Evolutionary conservation across 2,113 vertebrate genomes (phyloP).

Genomic region (Alligator sinensis): DNA sequence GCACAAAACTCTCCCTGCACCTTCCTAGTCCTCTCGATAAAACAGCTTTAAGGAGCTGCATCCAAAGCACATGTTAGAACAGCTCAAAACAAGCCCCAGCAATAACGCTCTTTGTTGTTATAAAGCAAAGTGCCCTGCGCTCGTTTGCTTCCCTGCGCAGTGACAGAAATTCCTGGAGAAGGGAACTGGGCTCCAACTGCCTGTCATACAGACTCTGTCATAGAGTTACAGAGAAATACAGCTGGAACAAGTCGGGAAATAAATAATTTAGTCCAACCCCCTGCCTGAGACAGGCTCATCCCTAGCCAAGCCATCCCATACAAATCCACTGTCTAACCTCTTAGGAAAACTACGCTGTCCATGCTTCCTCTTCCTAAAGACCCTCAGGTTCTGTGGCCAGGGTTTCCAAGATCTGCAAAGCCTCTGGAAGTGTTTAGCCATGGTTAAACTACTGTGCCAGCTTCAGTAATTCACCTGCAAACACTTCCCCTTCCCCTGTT

Average conservation of each 20-base stretch:
- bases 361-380: too few relatives aligned
- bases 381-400: not conserved
- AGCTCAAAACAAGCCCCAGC: not conserved
- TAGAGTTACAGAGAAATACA: too few relatives aligned
- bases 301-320: too few relatives aligned
- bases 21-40: not conserved
- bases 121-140: not conserved
- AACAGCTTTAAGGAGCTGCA: not conserved
- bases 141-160: not conserved
- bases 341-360: too few relatives aligned
- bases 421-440: not conserved
- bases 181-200: not conserved
- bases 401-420: not conserved
- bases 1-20: not conserved
- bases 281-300: too few relatives aligned
- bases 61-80: not conserved
- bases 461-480: not conserved
- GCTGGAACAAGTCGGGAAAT: too few relatives aligned
- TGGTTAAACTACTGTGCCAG: not conserved
- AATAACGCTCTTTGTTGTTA: not conserved
- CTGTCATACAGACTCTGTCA: too few relatives aligned
- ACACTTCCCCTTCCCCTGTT: not conserved
- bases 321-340: too few relatives aligned
- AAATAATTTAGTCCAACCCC: too few relatives aligned
- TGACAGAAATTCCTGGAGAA: not conserved